Conservation (phyloP, 1,140 invertebrate genomes). For the Lysiphlebus fabarum region DNA sequence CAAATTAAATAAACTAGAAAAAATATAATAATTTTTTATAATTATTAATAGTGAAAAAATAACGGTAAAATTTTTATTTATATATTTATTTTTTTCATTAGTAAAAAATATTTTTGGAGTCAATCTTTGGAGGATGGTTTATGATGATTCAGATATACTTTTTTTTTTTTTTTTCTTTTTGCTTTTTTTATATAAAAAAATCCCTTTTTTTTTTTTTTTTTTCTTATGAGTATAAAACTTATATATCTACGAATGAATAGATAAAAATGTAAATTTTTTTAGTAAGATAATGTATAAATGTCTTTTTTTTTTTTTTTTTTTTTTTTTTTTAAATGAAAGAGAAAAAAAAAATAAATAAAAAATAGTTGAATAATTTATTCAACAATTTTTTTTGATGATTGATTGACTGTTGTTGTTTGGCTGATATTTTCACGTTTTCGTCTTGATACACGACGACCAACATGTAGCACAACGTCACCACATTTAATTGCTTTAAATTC, state of each 20-base stretch:
- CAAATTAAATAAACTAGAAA: not conserved
- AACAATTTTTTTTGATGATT: too few species aligned
- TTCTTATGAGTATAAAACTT: not conserved
- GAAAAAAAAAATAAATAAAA: too few species aligned
- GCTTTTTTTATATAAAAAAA: not conserved
- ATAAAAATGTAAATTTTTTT: too few species aligned
- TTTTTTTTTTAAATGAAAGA: too few species aligned
- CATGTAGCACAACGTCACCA: slow-evolving; percentile 78
- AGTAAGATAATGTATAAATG: too few species aligned
- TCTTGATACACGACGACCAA: slow-evolving; percentile 64
- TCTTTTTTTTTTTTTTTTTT: too few species aligned
- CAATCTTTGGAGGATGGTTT: slow-evolving; percentile 36
- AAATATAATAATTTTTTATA: not conserved
- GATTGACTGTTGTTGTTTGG: slow-evolving; percentile 27
- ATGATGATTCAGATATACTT: slow-evolving; percentile 20
- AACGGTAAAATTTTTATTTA: slow-evolving; percentile 18
- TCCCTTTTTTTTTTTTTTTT: not conserved
- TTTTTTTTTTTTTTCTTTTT: not conserved
- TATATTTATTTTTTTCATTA: too few species aligned
- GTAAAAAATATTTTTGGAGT: slow-evolving; percentile 50
- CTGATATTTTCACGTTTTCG: slow-evolving; percentile 45
- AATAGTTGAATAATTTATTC: too few species aligned
- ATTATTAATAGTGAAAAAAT: not conserved
- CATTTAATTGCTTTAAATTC: slow-evolving; percentile 86
- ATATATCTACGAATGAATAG: too few species aligned